Evolutionary conservation across 2,888 invertebrate species (phyloP), one percentile per base, ranked within the genome.

Genomic region (Koerneria pararmatus): DNA sequence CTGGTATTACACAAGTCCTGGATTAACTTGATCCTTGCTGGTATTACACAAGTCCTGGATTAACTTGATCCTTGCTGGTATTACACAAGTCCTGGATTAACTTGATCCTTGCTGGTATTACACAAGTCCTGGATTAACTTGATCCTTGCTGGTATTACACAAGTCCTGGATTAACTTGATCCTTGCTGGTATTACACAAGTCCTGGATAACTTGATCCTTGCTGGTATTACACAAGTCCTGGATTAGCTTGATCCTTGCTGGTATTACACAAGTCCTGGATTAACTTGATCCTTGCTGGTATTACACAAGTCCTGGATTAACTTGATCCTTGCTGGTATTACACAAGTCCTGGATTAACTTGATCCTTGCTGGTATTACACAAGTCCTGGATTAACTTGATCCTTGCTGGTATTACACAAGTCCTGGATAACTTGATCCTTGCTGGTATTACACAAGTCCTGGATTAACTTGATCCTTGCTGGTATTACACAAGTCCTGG

Each of bases 211-310:
- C 67, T 82, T 51, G 80, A 81, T 69, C 78, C 78, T 5, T 70
- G 71, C 49, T 74, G 74, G 70, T 83, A 80, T 66, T 80, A 67
- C 56, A 77, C 76, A 6, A n/a, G n/a, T n/a, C n/a, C n/a, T n/a
- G n/a, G n/a, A 80, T 64, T 54, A 74, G 51, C 67, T 82, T 51
- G 80, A 81, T 69, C 78, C 78, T 5, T 70, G 71, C 49, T 74
- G 74, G 70, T 83, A 80, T 66, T 80, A 67, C 56, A 77, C 76
- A 6, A n/a, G n/a, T n/a, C n/a, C n/a, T n/a, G n/a, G n/a, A 80
- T 64, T 54, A 74, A 54, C 67, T 82, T 51, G 80, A 81, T 69
- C 78, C 78, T 5, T 70, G 71, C 49, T 74, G 74, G 70, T 83
- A 80, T 66, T 80, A 67, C 56, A 77, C 76, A 6, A n/a, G n/a